Base-by-base conservation (phyloP, 2,888 invertebrate genomes). In the Monochamus alternatus region DNA sequence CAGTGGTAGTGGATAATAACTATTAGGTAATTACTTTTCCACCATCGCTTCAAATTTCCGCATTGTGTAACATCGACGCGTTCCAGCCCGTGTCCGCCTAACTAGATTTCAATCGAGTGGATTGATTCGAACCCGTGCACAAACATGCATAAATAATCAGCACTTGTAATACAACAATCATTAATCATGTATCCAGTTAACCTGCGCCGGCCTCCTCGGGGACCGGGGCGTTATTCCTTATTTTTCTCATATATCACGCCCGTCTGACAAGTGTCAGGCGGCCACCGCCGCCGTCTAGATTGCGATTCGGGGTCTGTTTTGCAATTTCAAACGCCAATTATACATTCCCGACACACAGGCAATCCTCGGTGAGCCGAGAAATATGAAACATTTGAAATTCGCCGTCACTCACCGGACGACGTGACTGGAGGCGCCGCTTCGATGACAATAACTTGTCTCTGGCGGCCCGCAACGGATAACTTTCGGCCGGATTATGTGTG, bases 261-360 rank as follows among this genome's bases (percentile, higher is more conserved):
- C 59, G 69, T 86, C 84, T 86, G 87, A 87, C 87, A 87, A 87
- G 87, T 87, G 87, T 87, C 87, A 85, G 84, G 81, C 73, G 80
- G 80, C 55, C 55, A 82, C 84, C 83, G 80, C 79, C 83, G 80
- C 82, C 81, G 78, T 81, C 80, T 80, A 84, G 79, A 82, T 69
- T 69, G 69, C 69, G 59, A 69, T 82, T 82, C 81, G 78, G 79
- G 75, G 79, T 81, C 80, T 77, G 82, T 81, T 84, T 83, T 83
- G 85, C 87, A 87, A 87, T 87, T 87, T 86, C 86, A 86, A 87
- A 82, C 85, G 86, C 86, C 87, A 88, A 89, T 89, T 89, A 89
- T 87, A 88, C 86, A 89, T 88, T 89, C 88, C 82, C 83, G 84
- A 85, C 87, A 87, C 88, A 87, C 82, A 88, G 85, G 86, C 88